A percentile compares a stretch with the other conserved stretches of the same genome.
These are phyloP conservation scores for Drosophila albomicans DNA, from an alignment of 1,140 invertebrate genomes.

Conservation along the genomic window DNA sequence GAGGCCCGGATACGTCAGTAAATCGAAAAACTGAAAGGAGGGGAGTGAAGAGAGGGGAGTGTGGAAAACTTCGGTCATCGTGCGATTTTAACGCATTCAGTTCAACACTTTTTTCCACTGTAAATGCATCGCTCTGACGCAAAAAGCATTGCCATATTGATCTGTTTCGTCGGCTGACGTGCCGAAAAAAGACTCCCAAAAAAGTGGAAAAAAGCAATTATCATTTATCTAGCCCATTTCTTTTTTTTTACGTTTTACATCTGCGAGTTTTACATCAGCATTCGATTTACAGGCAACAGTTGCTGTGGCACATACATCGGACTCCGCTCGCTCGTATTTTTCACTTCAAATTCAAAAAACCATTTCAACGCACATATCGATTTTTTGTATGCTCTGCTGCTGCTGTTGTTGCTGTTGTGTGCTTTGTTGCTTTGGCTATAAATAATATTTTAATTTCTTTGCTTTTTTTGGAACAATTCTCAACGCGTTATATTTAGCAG, in stretches of 20 bases:
- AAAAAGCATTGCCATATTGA: constrained; percentile 42
- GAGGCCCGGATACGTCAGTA: constrained; percentile 23
- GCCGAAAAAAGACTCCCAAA: constrained; percentile 1
- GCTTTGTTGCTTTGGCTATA: constrained; percentile 64
- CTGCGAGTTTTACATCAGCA: constrained; percentile 62
- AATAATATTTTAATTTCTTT: constrained; percentile 80
- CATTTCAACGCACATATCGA: constrained; percentile 64
- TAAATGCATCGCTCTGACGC: constrained; percentile 21
- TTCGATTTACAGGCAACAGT: constrained; percentile 39
- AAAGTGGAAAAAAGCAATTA: constrained; percentile 13
- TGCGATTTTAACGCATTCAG: constrained; percentile 20
- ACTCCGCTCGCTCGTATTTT: constrained; percentile 13
- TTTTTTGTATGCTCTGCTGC: constrained; percentile 45
- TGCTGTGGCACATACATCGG: constrained; percentile 16
- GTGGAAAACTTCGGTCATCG: constrained; percentile 22
- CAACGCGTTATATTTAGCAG: constrained; percentile 73
- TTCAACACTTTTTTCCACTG: constrained; percentile 1
- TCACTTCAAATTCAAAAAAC: constrained; percentile 55
- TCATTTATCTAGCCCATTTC: constrained; percentile 63
- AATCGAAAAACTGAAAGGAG: constrained; percentile 4
- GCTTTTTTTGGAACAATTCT: constrained; percentile 78
- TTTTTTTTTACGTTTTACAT: constrained; percentile 39
- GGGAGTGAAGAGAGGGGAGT: background rate
- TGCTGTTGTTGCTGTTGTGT: constrained; percentile 13
- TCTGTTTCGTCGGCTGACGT: constrained; percentile 12